Conservation (phyloP, 1,140 invertebrate genomes). For the Sipha flava region DNA sequence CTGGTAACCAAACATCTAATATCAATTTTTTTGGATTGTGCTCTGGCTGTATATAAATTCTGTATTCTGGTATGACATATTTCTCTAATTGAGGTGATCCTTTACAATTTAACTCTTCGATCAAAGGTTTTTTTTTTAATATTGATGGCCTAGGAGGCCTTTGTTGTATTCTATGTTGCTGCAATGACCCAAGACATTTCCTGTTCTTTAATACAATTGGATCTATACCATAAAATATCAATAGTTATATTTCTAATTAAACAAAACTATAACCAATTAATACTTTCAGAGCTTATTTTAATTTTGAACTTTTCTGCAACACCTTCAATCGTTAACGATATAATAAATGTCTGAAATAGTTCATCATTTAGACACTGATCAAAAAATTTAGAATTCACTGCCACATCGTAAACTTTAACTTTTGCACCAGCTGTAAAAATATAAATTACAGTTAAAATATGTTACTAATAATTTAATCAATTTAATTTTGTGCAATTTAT, state of each 20-base stretch:
- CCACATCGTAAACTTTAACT: constrained; percentile 66
- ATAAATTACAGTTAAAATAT: background rate
- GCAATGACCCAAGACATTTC: constrained; percentile 22
- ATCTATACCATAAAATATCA: background rate
- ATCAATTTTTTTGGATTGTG: background rate
- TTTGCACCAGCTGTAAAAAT: constrained; percentile 50
- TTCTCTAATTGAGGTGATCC: background rate
- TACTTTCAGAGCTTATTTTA: constrained; percentile 46
- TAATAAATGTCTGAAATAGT: constrained; percentile 64
- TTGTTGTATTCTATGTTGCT: constrained; percentile 30
- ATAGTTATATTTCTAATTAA: background rate
- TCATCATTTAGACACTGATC: constrained; percentile 57
- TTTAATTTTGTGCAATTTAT: too few species aligned
- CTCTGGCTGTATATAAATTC: background rate
- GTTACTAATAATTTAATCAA: background rate
- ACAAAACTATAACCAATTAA: background rate
- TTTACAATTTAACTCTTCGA: background rate
- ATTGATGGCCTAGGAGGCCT: constrained; percentile 10
- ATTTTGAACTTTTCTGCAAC: constrained; percentile 62
- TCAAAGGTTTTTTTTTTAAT: constrained; percentile 7
- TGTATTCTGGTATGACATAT: background rate
- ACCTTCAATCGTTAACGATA: constrained; percentile 65
- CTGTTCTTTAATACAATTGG: constrained; percentile 27
- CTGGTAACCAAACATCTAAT: constrained; percentile 3
- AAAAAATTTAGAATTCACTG: constrained; percentile 64